Percentiles rank a stretch among this genome's conserved stretches.
These are phyloP conservation scores for Anguilla anguilla DNA, from an alignment of 2,797 vertebrate genomes.

Conservation along the genomic window DNA sequence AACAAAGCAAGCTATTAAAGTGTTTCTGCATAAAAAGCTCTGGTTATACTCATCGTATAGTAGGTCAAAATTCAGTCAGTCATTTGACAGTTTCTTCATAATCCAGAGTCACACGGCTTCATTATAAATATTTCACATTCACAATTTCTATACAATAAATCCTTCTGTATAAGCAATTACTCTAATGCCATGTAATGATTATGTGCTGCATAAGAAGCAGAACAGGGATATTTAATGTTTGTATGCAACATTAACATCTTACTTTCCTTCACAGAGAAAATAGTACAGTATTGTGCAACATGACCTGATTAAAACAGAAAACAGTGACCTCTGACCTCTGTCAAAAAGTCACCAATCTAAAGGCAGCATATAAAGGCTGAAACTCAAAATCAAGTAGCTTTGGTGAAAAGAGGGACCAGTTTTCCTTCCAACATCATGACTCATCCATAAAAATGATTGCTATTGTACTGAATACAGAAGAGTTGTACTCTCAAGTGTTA, in stretches of 20 bases:
- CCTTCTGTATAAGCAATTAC: not conserved
- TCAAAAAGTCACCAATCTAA: slow-evolving; percentile 26
- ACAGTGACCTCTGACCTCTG: not conserved
- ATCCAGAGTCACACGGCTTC: not conserved
- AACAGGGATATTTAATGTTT: not conserved
- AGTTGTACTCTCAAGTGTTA: not conserved
- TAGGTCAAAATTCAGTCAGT: not conserved
- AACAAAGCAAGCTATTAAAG: slow-evolving; percentile 7
- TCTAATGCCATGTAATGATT: slow-evolving; percentile 1
- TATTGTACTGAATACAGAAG: not conserved
- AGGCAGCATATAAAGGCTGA: slow-evolving; percentile 34
- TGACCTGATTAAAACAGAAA: slow-evolving; percentile 18
- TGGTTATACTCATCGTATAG: not conserved
- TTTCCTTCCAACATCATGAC: slow-evolving; percentile 8
- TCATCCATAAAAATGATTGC: not conserved
- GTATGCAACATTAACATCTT: slow-evolving; percentile 1
- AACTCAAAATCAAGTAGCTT: slow-evolving; percentile 24
- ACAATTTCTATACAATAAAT: not conserved
- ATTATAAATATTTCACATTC: slow-evolving; percentile 16
- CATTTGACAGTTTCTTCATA: not conserved
- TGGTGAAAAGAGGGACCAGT: slow-evolving; percentile 7
- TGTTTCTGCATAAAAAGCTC: slow-evolving; percentile 15
- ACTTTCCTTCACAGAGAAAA: not conserved
- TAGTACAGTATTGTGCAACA: slow-evolving; percentile 22
- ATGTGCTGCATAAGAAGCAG: not conserved